Evolutionary conservation across 2,113 vertebrate species (phyloP).

Genomic region (Chaetodon auriga): DNA sequence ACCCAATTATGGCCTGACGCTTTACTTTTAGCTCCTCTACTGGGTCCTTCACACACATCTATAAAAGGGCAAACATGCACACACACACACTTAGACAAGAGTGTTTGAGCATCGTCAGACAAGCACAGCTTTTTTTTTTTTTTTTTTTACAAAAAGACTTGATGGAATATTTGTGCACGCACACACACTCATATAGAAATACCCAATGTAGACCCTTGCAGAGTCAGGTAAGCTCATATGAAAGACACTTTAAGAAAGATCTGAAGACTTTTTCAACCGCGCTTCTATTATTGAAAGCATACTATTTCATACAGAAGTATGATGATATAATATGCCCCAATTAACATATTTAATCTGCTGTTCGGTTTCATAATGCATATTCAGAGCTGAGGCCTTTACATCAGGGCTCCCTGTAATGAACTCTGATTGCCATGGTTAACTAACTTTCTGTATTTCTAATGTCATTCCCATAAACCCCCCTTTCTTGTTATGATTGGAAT

Average conservation of each 20-base stretch:
- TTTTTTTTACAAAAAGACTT: slow-evolving; percentile 33
- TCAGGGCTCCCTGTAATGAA: background rate
- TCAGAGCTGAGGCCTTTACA: background rate
- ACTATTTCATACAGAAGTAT: background rate
- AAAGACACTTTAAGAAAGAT: background rate
- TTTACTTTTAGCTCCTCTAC: slow-evolving; percentile 83
- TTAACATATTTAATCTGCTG: background rate
- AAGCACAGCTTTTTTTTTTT: slow-evolving; percentile 39
- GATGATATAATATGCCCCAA: background rate
- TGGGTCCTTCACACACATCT: slow-evolving; percentile 80
- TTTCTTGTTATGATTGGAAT: slow-evolving; percentile 63
- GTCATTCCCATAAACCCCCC: slow-evolving; percentile 50
- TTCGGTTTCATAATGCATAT: slow-evolving; percentile 6
- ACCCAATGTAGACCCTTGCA: slow-evolving; percentile 1
- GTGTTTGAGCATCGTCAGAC: slow-evolving; percentile 63
- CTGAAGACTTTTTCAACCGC: slow-evolving; percentile 3
- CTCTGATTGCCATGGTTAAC: slow-evolving; percentile 50
- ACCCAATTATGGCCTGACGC: slow-evolving; percentile 86
- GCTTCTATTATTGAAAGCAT: background rate
- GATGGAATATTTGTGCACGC: slow-evolving; percentile 27
- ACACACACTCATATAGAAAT: slow-evolving; percentile 19
- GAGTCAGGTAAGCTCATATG: slow-evolving; percentile 21
- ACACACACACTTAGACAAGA: slow-evolving; percentile 57
- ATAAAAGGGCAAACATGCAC: slow-evolving; percentile 76
- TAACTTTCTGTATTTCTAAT: slow-evolving; percentile 54